Percentiles rank a stretch among this genome's conserved stretches.
phyloP scores from a whole-genome alignment of 2,888 invertebrate genomes.

The Pseudeuparius sepicola region DNA sequence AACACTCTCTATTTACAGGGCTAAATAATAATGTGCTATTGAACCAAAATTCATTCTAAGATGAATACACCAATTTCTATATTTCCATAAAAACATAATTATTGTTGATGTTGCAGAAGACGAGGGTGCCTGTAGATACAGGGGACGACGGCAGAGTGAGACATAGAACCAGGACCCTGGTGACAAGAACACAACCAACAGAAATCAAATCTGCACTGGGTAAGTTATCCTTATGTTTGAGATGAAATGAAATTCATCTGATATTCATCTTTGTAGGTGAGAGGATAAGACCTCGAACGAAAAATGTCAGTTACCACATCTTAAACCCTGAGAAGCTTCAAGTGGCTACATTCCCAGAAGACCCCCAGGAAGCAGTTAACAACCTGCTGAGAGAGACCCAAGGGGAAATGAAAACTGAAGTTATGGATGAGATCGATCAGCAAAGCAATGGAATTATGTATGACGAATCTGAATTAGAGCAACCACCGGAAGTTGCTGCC shows the following conservation, averaged over 20 bases:
- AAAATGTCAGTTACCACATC: slow-evolving; percentile 54
- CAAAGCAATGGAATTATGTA: slow-evolving; percentile 5
- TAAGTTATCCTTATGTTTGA: no score
- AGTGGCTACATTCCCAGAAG: slow-evolving; percentile 43
- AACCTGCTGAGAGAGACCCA: slow-evolving; percentile 27
- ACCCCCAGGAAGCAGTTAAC: slow-evolving; percentile 33
- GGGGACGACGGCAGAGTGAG: slow-evolving; percentile 43
- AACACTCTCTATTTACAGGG: no score
- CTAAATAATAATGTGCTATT: no score
- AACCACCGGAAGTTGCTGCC: slow-evolving; percentile 31
- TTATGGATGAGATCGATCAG: slow-evolving; percentile 3
- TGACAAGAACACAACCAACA: slow-evolving; percentile 44
- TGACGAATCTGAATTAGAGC: slow-evolving; percentile 21
- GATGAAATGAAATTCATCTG: slow-evolving; percentile 10
- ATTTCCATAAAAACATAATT: no score
- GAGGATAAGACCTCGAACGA: slow-evolving; percentile 49
- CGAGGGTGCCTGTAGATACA: slow-evolving; percentile 44
- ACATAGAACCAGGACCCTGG: slow-evolving; percentile 48
- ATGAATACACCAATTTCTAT: no score
- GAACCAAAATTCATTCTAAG: no score
- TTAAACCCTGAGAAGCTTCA: slow-evolving; percentile 44
- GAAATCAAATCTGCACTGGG: slow-evolving; percentile 40
- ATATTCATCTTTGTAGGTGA: slow-evolving; percentile 31
- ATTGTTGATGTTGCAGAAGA: no score
- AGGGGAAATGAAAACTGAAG: background rate